phyloP scores from a whole-genome alignment of 2,797 vertebrate species.

The Chaenodraco wilsoni region DNA sequence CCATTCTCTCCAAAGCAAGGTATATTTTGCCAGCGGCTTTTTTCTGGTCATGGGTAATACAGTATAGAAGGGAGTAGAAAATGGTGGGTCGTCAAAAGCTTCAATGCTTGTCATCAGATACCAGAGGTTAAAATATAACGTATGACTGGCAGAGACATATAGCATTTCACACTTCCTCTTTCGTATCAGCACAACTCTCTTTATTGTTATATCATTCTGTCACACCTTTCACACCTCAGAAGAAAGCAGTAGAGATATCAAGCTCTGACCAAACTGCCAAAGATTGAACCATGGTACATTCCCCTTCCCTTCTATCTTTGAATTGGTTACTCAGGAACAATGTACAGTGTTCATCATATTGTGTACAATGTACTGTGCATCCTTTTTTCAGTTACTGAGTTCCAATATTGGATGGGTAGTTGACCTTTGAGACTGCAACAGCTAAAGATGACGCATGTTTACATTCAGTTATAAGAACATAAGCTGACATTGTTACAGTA shows the following conservation, averaged over 20 bases:
- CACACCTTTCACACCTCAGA: constrained; percentile 63
- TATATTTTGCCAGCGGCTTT: constrained; percentile 62
- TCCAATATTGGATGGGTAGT: constrained; percentile 23
- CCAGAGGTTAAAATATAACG: constrained; percentile 39
- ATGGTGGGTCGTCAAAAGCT: constrained; percentile 41
- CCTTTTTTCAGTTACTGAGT: constrained; percentile 7
- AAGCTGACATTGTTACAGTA: neutral
- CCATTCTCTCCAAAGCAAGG: constrained; percentile 63
- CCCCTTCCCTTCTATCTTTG: neutral
- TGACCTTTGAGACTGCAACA: constrained; percentile 29
- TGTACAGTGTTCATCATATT: constrained; percentile 17
- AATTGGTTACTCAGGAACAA: constrained; percentile 22
- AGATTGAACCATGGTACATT: constrained; percentile 11
- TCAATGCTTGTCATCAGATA: constrained; percentile 45
- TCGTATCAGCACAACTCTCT: constrained; percentile 41
- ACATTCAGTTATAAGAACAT: constrained; percentile 5
- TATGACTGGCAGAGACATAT: constrained; percentile 68
- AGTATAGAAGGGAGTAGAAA: constrained; percentile 50
- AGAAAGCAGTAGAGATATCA: constrained; percentile 48
- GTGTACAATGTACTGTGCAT: constrained; percentile 8
- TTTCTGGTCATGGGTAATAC: constrained; percentile 59
- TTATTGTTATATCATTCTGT: constrained; percentile 65
- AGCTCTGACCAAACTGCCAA: constrained; percentile 28
- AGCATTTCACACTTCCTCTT: constrained; percentile 47
- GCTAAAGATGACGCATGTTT: constrained; percentile 26